Base-by-base conservation (phyloP, 2,888 invertebrate genomes). In the Rotaria magnacalcarata region DNA sequence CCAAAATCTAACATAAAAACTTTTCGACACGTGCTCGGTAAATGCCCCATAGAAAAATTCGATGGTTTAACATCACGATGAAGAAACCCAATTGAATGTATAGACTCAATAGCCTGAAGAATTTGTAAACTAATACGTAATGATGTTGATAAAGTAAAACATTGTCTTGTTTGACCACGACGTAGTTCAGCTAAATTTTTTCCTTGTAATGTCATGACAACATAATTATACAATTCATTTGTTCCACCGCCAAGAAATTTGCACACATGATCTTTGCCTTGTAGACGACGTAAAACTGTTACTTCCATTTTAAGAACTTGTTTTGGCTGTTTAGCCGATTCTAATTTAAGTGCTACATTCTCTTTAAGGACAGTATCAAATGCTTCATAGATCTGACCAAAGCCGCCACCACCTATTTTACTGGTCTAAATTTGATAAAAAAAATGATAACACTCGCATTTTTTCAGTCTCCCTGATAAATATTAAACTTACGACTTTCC, bases 251-350 rank as follows among this genome's bases (percentile, higher is more conserved):
- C 99, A 90, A 98, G 97, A 92, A 99, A 99, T 87, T 96, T 94
- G 91, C 99, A 99, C 80, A 98, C 96, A 91, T 99, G 97, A 90
- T 97, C 96, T 90, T 96, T 96, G 89, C 96, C 98, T 93, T 99
- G 98, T 86, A 99, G 92, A 91, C 98, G 97, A 91, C 99, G 97
- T 58, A 99, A 93, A 80, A 99, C 99, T 47, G 99, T 98, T 52
- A 99, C 99, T 92, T 99, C 99, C 99, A 99, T 99, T 93, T 99
- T 99, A 87, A 99, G 94, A 88, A 99, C 98, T 92, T 97, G 97
- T 90, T 99, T 99, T 21, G 97, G 96, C 90, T 99, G 98, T 85
- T 97, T 94, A 84, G 97, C 96, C 0, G 97, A 97, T 92, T 99
- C 98, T 88, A 99, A 95, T 92, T 99, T 99, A 86, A 99, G 93